Conservation (phyloP, 2,113 vertebrate genomes). For the cattle (Bos taurus) region ARS-UCD2.0 NC_037350.1:35449001-35449500, state of each 20-base stretch:
- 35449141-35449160: neutral
- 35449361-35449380: slow-evolving; percentile 14
- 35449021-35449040: neutral
- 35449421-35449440: slow-evolving; percentile 45
- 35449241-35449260: neutral
- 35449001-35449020: neutral
- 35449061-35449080: neutral
- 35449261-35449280: neutral
- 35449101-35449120: neutral
- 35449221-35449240: neutral
- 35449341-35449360: slow-evolving; percentile 6
- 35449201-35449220: neutral
- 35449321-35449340: neutral
- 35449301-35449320: neutral
- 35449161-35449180: neutral
- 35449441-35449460: slow-evolving; percentile 69
- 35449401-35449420: neutral
- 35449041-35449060: neutral
- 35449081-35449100: neutral
- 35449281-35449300: neutral
- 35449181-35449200: neutral
- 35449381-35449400: slow-evolving; percentile 45
- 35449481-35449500: slow-evolving; percentile 25
- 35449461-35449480: slow-evolving; percentile 12
- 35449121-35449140: neutral